Base-by-base conservation (phyloP, 2,797 vertebrate genomes). In the Thalassophryne amazonica region DNA sequence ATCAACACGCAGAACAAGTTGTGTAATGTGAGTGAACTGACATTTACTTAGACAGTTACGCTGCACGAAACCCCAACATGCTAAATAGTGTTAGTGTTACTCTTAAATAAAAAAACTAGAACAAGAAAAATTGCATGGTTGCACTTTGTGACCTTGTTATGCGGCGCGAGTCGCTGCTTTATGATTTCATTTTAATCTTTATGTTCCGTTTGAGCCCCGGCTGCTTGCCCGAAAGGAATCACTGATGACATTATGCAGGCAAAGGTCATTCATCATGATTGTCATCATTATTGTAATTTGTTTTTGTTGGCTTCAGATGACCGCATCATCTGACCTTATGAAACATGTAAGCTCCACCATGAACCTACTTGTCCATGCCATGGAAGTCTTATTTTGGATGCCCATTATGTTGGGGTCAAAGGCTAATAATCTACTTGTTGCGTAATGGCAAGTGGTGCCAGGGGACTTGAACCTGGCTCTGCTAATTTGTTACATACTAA, bases 401-500 rank as follows among this genome's bases (percentile, higher is more conserved):
- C 73, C 43, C 19, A 30, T 43, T 43, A 67, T 54, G 48, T 69
- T 28, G 58, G 33, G 38, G 27, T 35, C 31, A 43, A 6, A 15
- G 9, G 20, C 12, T 57, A 32, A 53, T 67, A 63, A 73, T 64
- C 67, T 77, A 55, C 76, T 49, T 76, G 38, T 58, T 60, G 50
- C 9, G 62, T 68, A 76, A 64, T 36, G 60, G 55, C 66, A 14
- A 60, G 54, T 47, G 57, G 69, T 75, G 81, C 73, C 48, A 73
- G 71, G 62, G 75, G 17, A n/a, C 60, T 76, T 53, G 66, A 56
- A 69, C 54, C 85, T 79, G 62, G 38, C 45, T 78, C 50, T 65
- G 56, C 76, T 85, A 55, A 7, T 61, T 63, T 22, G 37, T 69
- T 87, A 91, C 90, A 82, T 90, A 91, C 89, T 90, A 91, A 89